Conservation (phyloP, 2,113 vertebrate species). For the Myrmecobius fasciatus region DNA sequence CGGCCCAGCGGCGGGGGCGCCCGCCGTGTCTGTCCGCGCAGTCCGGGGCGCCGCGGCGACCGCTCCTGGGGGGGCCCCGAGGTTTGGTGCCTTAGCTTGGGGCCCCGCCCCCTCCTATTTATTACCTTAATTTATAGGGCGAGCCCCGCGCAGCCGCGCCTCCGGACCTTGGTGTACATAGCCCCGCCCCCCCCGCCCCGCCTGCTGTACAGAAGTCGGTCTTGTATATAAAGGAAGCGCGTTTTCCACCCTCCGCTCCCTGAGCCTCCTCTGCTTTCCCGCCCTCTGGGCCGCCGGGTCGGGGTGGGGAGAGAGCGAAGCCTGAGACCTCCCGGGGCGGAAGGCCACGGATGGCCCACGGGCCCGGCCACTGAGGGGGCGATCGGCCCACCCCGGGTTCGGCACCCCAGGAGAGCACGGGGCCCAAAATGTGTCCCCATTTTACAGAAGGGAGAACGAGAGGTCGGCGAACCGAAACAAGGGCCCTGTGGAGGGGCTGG, state of each 20-base stretch:
- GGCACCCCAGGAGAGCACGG: conserved; percentile 83
- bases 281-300: too few species aligned
- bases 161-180: conserved; percentile 83
- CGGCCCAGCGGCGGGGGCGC: too few species aligned
- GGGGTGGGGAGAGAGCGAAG: too few species aligned
- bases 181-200: conserved; percentile 18
- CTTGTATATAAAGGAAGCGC: conserved; percentile 84
- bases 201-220: conserved; percentile 83
- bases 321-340: too few species aligned
- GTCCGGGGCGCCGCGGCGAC: too few species aligned
- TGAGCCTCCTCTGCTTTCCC: conserved; percentile 35
- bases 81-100: conserved; percentile 84
- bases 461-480: too few species aligned
- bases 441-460: too few species aligned
- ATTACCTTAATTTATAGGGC: conserved; percentile 88
- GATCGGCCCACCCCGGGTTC: conserved; percentile 78
- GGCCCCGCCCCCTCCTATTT: conserved; percentile 83
- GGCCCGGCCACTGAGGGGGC: accelerated
- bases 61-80: not conserved
- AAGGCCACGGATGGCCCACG: too few species aligned
- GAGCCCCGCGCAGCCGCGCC: conserved; percentile 74
- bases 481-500: too few species aligned
- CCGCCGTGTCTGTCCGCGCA: too few species aligned
- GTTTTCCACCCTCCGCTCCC: conserved; percentile 78
- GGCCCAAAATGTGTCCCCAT: too few species aligned